A percentile compares a stretch with the other conserved stretches of the same genome.
Evolutionary conservation across 2,888 invertebrate genomes (phyloP).

Genomic region (Argynnis bischoffii): DNA sequence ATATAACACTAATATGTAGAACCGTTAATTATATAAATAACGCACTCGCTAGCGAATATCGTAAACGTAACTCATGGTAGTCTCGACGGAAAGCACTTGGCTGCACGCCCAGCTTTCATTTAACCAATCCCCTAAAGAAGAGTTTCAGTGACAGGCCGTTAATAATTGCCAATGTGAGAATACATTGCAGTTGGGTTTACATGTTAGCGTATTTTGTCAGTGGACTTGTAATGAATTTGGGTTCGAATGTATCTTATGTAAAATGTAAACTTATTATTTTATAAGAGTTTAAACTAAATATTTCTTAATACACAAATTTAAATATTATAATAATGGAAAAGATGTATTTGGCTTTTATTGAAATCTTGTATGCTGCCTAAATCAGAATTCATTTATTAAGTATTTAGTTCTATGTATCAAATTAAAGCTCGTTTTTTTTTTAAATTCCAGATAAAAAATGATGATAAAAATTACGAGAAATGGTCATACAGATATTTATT

Average conservation of each 20-base stretch:
- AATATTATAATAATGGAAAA: too few relatives aligned
- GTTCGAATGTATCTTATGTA: not conserved
- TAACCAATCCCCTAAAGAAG: constrained; percentile 35
- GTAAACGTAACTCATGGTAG: not conserved
- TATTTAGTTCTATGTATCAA: too few relatives aligned
- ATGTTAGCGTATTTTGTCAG: not conserved
- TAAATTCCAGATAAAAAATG: too few relatives aligned
- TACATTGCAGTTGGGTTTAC: constrained; percentile 11
- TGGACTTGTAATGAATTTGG: not conserved
- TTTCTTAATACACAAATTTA: too few relatives aligned
- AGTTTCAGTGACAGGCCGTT: constrained; percentile 32
- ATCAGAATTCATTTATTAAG: too few relatives aligned
- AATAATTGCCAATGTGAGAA: constrained; percentile 34
- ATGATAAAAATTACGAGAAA: too few relatives aligned
- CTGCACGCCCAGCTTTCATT: constrained; percentile 34
- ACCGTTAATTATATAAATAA: not conserved
- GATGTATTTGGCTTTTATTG: too few relatives aligned
- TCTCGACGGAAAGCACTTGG: constrained; percentile 33
- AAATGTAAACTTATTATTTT: not conserved
- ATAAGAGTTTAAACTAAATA: too few relatives aligned
- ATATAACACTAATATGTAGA: not conserved
- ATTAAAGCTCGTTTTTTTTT: too few relatives aligned
- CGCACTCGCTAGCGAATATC: constrained; percentile 11
- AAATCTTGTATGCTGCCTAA: too few relatives aligned
- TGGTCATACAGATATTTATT: too few relatives aligned